Evolutionary conservation across 2,888 invertebrate species (phyloP), one percentile per base, ranked within the genome.

Genomic region (Hylaea fasciaria): DNA sequence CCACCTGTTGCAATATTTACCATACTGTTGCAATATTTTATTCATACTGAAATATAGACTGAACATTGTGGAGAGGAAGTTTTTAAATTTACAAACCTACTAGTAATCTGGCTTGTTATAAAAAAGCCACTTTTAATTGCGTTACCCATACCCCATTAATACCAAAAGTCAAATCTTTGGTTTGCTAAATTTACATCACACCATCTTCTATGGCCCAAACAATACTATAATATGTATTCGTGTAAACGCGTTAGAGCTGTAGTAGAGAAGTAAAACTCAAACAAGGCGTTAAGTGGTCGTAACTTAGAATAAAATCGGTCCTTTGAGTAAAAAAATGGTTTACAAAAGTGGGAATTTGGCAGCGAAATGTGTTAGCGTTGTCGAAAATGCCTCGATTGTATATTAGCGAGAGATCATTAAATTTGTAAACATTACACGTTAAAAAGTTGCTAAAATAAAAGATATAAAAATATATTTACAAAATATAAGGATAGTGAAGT

Each of bases 141-240:
- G 13, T 28, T 57, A 57, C 48, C 44, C 58, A 44, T 48, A 44
- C 14, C 44, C 53, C 53, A n/a, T 46, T 48, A 32, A 12, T 50
- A 78, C 72, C 77, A 77, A 82, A 77, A 81, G 72, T 74, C 59
- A 75, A 75, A 77, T 86, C 85, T 86, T 86, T 86, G 85, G 86
- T 82, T 78, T 71, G 68, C 70, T 76, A 74, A 71, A 73, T 66
- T 67, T 64, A 73, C 72, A 80, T 77, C 74, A 77, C 76, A 77
- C 72, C 69, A 68, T 68, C 59, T 22, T 65, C 72, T 58, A 74
- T 74, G 76, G 74, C 73, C 61, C 52, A 63, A 51, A 60, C 28
- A 29, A 40, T 46, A 53, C 39, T 32, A n/a, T n/a, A n/a, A n/a
- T 29, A 57, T 37, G n/a, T 51, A 43, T 43, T 11, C 8, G 10